Conservation (phyloP, 2,888 invertebrate species). For the Athalia cordata region DNA sequence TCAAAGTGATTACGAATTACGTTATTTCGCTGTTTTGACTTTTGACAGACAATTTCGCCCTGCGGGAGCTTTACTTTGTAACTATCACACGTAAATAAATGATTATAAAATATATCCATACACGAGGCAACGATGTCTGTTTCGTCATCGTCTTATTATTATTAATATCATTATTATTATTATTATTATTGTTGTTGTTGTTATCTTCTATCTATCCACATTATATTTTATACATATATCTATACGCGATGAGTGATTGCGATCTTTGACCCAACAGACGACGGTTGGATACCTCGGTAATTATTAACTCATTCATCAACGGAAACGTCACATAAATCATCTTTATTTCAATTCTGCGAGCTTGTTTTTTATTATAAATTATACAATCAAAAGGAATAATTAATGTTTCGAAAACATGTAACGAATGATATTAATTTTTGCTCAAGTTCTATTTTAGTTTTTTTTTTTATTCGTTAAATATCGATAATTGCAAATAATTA, state of each 20-base stretch:
- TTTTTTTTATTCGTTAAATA: neutral
- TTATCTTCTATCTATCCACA: neutral
- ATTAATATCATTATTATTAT: neutral
- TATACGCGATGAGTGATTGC: slow-evolving; percentile 37
- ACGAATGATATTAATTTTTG: neutral
- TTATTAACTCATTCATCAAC: slow-evolving; percentile 46
- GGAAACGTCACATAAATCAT: slow-evolving; percentile 45
- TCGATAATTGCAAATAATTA: neutral
- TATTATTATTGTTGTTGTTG: neutral
- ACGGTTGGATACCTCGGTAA: slow-evolving; percentile 43
- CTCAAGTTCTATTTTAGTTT: neutral
- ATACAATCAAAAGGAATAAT: too few relatives aligned
- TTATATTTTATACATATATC: slow-evolving; percentile 9
- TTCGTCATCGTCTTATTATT: neutral
- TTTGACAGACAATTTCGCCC: too few relatives aligned
- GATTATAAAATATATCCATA: neutral
- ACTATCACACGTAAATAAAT: too few relatives aligned
- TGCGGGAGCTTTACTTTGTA: too few relatives aligned
- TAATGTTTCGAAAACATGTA: neutral
- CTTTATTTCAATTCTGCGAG: slow-evolving; percentile 27
- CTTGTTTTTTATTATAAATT: neutral
- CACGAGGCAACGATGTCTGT: neutral
- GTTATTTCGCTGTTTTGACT: too few relatives aligned
- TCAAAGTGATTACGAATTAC: too few relatives aligned
- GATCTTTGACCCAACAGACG: slow-evolving; percentile 37